phyloP scores from a whole-genome alignment of 2,888 invertebrate genomes.

The Drosophila longiperda region DNA sequence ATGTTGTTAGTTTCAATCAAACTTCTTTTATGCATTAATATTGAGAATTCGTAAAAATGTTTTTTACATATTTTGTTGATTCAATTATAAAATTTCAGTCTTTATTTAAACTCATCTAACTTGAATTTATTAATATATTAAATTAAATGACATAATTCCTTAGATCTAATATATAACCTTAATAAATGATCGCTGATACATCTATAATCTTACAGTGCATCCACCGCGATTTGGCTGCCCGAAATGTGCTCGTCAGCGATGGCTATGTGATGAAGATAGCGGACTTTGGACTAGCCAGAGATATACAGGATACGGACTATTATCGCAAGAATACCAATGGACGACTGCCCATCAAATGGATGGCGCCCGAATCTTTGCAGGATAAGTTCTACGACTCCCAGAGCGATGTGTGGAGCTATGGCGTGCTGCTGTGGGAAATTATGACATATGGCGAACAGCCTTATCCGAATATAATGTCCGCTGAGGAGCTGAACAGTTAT shows the following conservation, averaged over 20 bases:
- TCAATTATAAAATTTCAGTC: neutral
- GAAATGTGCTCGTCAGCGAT: slow-evolving; percentile 98
- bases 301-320: slow-evolving; percentile 97
- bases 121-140: neutral
- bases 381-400: slow-evolving; percentile 97
- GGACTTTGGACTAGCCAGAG: slow-evolving; percentile 98
- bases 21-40: neutral
- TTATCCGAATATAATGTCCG: slow-evolving; percentile 97
- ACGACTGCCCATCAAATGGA: slow-evolving; percentile 98
- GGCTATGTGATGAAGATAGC: slow-evolving; percentile 98
- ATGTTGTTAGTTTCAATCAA: neutral
- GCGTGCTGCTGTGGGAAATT: slow-evolving; percentile 98
- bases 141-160: neutral
- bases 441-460: slow-evolving; percentile 99
- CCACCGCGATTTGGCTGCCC: slow-evolving; percentile 98
- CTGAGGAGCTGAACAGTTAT: slow-evolving; percentile 96
- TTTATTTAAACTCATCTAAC: neutral
- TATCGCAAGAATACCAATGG: slow-evolving; percentile 98
- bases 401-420: slow-evolving; percentile 98
- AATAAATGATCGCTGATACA: slow-evolving; percentile 33
- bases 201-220: slow-evolving; percentile 90
- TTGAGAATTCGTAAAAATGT: too few species aligned
- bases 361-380: slow-evolving; percentile 99
- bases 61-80: neutral
- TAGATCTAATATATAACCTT: neutral